Conservation (phyloP, 1,140 invertebrate species). For the Pogonognathellus flavescens region DNA sequence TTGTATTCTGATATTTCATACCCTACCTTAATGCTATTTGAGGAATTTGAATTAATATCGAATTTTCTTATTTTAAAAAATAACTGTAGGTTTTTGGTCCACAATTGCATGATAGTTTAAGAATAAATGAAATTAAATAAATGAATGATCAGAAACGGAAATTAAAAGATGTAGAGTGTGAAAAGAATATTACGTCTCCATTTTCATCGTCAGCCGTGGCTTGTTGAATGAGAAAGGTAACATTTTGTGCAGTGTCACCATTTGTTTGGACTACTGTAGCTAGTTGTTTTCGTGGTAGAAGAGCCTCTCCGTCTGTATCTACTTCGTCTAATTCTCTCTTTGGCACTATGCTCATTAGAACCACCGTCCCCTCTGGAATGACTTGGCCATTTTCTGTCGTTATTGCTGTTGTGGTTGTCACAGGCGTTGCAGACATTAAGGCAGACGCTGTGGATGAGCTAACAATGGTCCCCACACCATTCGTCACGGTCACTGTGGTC, state of each 20-base stretch:
- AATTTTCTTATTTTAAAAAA: too few species aligned
- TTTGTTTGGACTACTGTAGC: slow-evolving; percentile 74
- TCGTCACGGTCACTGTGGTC: slow-evolving; percentile 57
- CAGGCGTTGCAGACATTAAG: slow-evolving; percentile 57
- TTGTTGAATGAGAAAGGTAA: slow-evolving; percentile 71
- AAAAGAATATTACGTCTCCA: slow-evolving; percentile 56
- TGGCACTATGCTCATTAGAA: slow-evolving; percentile 66
- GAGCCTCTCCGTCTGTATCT: slow-evolving; percentile 70
- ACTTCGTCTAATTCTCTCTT: slow-evolving; percentile 63
- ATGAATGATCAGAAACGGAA: neutral
- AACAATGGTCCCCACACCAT: slow-evolving; percentile 58
- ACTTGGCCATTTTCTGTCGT: slow-evolving; percentile 59
- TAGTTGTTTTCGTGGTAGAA: slow-evolving; percentile 72
- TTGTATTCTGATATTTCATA: too few species aligned
- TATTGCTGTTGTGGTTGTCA: slow-evolving; percentile 56
- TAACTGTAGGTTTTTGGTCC: too few species aligned
- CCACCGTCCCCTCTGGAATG: slow-evolving; percentile 65
- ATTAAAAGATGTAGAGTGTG: neutral
- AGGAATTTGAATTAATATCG: too few species aligned
- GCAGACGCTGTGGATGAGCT: slow-evolving; percentile 35
- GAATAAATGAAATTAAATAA: too few species aligned
- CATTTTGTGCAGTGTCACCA: slow-evolving; percentile 70
- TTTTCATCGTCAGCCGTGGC: slow-evolving; percentile 62
- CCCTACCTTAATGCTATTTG: too few species aligned
- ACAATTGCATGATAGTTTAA: too few species aligned